A percentile compares a stretch with the other conserved stretches of the same genome.
phyloP scores from a whole-genome alignment of 1,140 invertebrate genomes.

The Magallana angulata region DNA sequence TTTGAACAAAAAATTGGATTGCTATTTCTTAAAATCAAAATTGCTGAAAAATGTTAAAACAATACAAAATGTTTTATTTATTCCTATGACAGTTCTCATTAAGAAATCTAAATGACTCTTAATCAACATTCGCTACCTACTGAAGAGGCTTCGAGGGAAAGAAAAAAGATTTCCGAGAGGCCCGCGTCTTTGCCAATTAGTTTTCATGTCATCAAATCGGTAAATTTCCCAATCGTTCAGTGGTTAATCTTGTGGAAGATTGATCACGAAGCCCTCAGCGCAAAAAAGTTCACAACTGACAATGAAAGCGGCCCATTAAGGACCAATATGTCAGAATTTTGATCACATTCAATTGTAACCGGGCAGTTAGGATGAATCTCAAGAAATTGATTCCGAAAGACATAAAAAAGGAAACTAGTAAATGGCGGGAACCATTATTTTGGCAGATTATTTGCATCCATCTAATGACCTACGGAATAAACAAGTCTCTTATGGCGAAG shows the following conservation, averaged over 20 bases:
- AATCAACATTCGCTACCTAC: not conserved
- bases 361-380: slow-evolving; percentile 19
- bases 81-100: not conserved
- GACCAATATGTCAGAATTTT: slow-evolving; percentile 28
- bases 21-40: no score
- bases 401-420: slow-evolving; percentile 33
- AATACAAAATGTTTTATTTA: no score
- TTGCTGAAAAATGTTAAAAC: no score
- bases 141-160: not conserved
- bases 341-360: slow-evolving; percentile 35
- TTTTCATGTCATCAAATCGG: slow-evolving; percentile 46
- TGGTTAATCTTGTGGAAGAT: slow-evolving; percentile 45
- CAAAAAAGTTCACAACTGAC: slow-evolving; percentile 37
- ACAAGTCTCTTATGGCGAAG: not conserved
- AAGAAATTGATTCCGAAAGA: slow-evolving; percentile 31
- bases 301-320: slow-evolving; percentile 31
- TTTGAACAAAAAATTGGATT: no score
- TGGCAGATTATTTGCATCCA: slow-evolving; percentile 33
- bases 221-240: slow-evolving; percentile 47
- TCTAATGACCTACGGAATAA: slow-evolving; percentile 29
- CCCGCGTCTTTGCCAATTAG: slow-evolving; percentile 39
- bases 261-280: slow-evolving; percentile 15
- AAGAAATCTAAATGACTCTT: slow-evolving; percentile 2
- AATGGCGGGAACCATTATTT: slow-evolving; percentile 22
- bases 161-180: not conserved